phyloP scores from a whole-genome alignment of 2,888 invertebrate species.

The Anagyrus pseudococci region DNA sequence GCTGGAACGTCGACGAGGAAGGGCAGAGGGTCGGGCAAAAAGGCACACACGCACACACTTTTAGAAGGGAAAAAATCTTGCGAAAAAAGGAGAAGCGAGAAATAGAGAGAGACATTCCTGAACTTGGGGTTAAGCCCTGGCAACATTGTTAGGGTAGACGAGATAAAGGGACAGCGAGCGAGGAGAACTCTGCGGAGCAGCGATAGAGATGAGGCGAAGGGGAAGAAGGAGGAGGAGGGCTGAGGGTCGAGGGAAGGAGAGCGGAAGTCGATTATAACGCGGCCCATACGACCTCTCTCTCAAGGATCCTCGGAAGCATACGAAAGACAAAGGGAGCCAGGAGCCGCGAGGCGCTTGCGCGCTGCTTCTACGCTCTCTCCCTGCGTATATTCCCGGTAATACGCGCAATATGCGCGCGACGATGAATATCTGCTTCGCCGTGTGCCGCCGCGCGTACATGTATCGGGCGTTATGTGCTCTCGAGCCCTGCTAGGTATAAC shows the following conservation, averaged over 20 bases:
- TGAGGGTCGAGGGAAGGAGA: background rate
- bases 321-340: constrained; percentile 27
- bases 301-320: constrained; percentile 17
- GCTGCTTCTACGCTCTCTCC: no score
- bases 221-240: constrained; percentile 4
- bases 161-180: constrained; percentile 7
- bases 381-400: no score
- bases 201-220: no score
- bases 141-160: background rate
- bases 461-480: no score
- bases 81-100: background rate
- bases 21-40: no score
- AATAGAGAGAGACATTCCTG: background rate
- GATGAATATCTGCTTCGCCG: constrained; percentile 43
- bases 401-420: constrained; percentile 30
- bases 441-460: background rate
- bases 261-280: constrained; percentile 39
- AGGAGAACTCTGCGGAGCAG: no score
- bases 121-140: background rate
- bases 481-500: constrained; percentile 42
- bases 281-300: constrained; percentile 14
- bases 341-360: no score
- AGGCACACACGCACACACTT: no score
- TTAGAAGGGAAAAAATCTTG: no score
- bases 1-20: no score